A percentile compares a stretch with the other conserved stretches of the same genome.
These are phyloP conservation scores for Poecilia wingei DNA, from an alignment of 2,797 vertebrate species.

Conservation along the genomic window DNA sequence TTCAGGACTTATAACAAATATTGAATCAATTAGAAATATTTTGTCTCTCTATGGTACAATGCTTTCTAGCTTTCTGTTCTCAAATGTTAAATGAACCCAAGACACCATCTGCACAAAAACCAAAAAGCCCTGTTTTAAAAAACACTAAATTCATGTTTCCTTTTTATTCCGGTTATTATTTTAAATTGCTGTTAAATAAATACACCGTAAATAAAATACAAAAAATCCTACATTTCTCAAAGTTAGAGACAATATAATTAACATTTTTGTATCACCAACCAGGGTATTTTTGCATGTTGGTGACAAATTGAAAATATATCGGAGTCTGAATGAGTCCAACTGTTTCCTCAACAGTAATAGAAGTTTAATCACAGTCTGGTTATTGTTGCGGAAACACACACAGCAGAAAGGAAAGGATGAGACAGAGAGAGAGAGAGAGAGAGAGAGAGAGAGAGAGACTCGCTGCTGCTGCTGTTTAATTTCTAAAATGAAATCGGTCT, in stretches of 20 bases:
- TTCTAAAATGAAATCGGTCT: constrained; percentile 59
- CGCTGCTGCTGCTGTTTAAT: constrained; percentile 59
- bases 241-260: constrained; percentile 83
- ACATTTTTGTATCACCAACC: constrained; percentile 75
- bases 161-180: not conserved
- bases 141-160: not conserved
- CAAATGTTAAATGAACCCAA: not conserved
- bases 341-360: constrained; percentile 80
- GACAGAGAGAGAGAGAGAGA: constrained; percentile 2
- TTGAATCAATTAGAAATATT: not conserved
- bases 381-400: constrained; percentile 82
- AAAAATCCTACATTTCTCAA: not conserved
- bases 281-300: constrained; percentile 42
- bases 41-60: not conserved
- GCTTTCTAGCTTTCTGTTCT: not conserved
- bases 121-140: not conserved
- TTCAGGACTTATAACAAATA: not conserved
- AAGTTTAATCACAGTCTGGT: constrained; percentile 89
- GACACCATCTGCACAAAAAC: not conserved
- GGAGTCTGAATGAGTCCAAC: constrained; percentile 65
- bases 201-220: not conserved
- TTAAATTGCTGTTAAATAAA: not conserved
- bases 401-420: not conserved
- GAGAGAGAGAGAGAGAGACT: constrained; percentile 31
- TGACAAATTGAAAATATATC: constrained; percentile 67